Conservation (phyloP, 2,113 vertebrate genomes). For the Sapayoa aenigma region DNA sequence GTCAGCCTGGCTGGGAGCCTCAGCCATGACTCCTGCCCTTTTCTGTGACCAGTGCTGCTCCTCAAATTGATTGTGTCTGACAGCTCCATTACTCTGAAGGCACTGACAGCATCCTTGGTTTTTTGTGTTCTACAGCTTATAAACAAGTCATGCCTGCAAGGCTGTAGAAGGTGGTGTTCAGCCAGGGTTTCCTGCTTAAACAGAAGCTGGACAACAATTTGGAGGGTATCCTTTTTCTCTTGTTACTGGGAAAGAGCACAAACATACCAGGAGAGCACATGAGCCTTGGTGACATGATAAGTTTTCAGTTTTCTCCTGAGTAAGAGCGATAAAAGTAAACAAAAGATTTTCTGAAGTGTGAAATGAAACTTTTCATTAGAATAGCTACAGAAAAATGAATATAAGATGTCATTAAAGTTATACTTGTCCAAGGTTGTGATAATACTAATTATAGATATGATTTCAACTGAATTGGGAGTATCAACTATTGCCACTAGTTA, state of each 20-base stretch:
- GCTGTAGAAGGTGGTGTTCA: not conserved
- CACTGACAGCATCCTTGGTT: not conserved
- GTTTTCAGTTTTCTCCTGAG: not conserved
- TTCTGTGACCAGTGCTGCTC: not conserved
- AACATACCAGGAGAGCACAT: not conserved
- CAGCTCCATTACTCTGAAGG: not conserved
- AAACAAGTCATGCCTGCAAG: not conserved
- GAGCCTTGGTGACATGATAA: not conserved
- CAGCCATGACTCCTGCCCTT: rapidly evolving
- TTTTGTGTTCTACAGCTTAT: not conserved
- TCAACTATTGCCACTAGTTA: not conserved
- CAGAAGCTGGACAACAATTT: not conserved
- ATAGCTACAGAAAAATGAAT: not conserved
- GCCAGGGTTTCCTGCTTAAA: not conserved
- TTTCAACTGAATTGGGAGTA: not conserved
- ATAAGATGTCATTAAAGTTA: not conserved
- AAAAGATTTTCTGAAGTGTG: not conserved
- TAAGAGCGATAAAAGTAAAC: not conserved
- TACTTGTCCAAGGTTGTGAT: not conserved
- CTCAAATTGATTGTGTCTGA: rapidly evolving
- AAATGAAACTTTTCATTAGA: not conserved
- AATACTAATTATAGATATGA: not conserved
- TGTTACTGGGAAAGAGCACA: not conserved
- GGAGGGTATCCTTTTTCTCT: not conserved
- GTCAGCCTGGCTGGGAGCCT: not conserved